These are phyloP conservation scores for Crenuchus spilurus DNA, from an alignment of 2,797 vertebrate genomes.

Conservation along the genomic window DNA sequence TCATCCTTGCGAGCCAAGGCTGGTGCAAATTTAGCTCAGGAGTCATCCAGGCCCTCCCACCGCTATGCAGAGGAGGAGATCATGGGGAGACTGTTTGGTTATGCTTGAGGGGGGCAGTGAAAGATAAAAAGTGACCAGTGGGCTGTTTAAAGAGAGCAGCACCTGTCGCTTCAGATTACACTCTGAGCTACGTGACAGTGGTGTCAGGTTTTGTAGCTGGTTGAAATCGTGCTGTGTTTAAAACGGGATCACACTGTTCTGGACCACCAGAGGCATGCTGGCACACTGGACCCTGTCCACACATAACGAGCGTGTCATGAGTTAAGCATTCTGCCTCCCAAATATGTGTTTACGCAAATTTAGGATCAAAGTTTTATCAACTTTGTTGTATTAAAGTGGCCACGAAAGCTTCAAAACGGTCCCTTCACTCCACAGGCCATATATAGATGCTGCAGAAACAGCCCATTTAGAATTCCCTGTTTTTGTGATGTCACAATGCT, in stretches of 20 bases:
- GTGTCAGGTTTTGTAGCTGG: conserved; percentile 30
- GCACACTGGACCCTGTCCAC: neutral
- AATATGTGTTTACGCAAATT: no score
- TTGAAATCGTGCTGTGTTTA: neutral
- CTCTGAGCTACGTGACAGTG: conserved; percentile 31
- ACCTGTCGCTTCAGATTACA: conserved; percentile 30
- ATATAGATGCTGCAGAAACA: no score
- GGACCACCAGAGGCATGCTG: neutral
- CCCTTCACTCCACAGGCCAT: no score
- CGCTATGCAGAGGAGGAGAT: neutral
- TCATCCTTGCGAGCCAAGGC: no score
- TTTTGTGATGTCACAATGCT: no score
- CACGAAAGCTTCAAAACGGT: no score
- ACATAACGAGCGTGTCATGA: neutral
- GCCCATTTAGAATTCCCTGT: no score
- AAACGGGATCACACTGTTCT: conserved; percentile 1
- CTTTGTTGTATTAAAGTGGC: no score
- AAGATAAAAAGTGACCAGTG: neutral
- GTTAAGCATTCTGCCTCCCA: neutral
- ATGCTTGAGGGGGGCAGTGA: neutral
- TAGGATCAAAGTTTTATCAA: no score
- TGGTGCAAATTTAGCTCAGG: conserved; percentile 26
- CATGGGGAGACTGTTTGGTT: neutral
- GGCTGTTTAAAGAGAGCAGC: neutral
- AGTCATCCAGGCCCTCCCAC: neutral